phyloP scores from a whole-genome alignment of 2,113 vertebrate species.

The Enhydra lutris region DNA sequence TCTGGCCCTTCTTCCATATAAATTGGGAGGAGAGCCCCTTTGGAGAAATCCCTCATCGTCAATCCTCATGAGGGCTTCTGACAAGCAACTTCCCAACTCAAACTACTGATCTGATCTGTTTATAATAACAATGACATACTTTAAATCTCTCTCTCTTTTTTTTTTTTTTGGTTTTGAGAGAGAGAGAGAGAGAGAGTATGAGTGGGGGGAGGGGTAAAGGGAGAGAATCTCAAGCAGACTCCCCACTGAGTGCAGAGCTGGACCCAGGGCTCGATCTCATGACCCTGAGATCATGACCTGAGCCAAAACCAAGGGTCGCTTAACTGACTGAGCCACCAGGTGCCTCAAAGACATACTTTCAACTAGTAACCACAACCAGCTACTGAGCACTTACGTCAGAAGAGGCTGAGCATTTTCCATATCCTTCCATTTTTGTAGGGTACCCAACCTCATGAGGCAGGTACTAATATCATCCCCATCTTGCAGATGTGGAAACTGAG shows the following conservation, averaged over 20 bases:
- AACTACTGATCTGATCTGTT: background rate
- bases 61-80: background rate
- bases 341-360: too few relatives aligned
- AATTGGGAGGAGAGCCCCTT: background rate
- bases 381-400: background rate
- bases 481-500: background rate
- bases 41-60: background rate
- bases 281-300: background rate
- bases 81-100: background rate
- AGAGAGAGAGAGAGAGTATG: background rate
- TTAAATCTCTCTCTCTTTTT: background rate
- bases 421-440: background rate
- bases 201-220: background rate
- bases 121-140: background rate
- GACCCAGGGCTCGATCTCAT: accelerated
- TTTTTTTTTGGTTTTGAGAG: too few relatives aligned
- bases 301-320: background rate
- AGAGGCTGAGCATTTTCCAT: too few relatives aligned
- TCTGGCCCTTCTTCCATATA: background rate
- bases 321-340: background rate
- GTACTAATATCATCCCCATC: background rate
- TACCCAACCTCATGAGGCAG: background rate
- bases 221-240: background rate
- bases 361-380: background rate
- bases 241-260: background rate